phyloP scores from a whole-genome alignment of 2,888 invertebrate species.

The Palloptera scutellata region DNA sequence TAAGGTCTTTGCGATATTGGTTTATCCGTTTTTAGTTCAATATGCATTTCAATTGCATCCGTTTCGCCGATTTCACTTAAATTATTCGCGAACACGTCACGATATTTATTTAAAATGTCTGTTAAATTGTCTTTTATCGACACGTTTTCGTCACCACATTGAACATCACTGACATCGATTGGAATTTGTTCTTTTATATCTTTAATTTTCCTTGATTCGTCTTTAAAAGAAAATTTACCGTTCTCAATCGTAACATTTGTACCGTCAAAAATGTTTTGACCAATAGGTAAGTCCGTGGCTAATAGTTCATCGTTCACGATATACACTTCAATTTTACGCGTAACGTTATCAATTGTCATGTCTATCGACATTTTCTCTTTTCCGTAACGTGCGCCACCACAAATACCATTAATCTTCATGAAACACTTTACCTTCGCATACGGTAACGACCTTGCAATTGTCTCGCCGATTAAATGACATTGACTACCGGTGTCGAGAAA shows the following conservation, averaged over 20 bases:
- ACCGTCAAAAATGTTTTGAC: conserved; percentile 16
- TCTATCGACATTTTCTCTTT: neutral
- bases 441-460: conserved; percentile 14
- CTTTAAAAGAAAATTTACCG: conserved; percentile 3
- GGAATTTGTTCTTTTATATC: neutral
- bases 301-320: conserved; percentile 22
- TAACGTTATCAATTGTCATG: neutral
- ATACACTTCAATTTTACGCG: conserved; percentile 12
- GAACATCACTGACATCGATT: conserved; percentile 17
- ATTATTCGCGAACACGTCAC: conserved; percentile 5
- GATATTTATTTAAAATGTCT: conserved; percentile 4
- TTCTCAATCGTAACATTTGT: conserved; percentile 12
- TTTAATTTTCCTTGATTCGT: neutral
- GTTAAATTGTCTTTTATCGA: conserved; percentile 9
- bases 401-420: conserved; percentile 23
- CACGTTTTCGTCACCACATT: conserved; percentile 8
- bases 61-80: conserved; percentile 25
- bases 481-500: conserved; percentile 28
- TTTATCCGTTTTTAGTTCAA: conserved; percentile 25
- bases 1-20: conserved; percentile 17
- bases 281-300: conserved; percentile 17
- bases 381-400: too few species aligned
- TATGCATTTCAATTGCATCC: conserved; percentile 23
- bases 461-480: conserved; percentile 25
- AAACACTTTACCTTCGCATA: conserved; percentile 11